Evolutionary conservation across 2,797 vertebrate species (phyloP).

Genomic region (Microchirus variegatus): DNA sequence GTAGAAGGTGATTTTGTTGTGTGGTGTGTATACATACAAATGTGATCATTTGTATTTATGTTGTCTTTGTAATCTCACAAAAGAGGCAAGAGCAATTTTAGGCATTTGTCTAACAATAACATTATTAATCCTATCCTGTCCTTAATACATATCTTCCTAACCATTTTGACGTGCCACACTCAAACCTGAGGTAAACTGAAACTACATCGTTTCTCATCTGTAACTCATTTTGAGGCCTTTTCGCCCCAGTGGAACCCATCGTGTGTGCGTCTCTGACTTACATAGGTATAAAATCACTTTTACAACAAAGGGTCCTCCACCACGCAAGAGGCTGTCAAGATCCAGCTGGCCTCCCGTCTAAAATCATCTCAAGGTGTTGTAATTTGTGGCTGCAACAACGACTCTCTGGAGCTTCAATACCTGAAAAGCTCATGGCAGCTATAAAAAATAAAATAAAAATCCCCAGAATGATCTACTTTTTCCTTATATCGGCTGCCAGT

Average conservation of each 20-base stretch:
- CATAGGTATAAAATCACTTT: constrained; percentile 34
- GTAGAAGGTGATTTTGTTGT: no score
- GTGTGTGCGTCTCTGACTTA: constrained; percentile 41
- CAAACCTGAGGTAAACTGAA: constrained; percentile 39
- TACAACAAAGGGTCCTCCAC: constrained; percentile 28
- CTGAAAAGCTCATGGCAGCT: no score
- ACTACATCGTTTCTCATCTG: constrained; percentile 30
- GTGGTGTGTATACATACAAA: no score
- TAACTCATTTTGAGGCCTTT: constrained; percentile 24
- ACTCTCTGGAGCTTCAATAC: constrained; percentile 35
- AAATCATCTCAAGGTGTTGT: constrained; percentile 39
- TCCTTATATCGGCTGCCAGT: constrained; percentile 34
- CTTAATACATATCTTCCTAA: constrained; percentile 15
- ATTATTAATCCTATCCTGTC: background rate
- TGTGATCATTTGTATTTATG: no score
- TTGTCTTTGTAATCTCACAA: no score
- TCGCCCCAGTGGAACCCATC: constrained; percentile 37
- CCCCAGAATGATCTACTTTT: constrained; percentile 14
- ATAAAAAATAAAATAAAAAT: constrained; percentile 13
- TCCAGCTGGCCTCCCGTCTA: constrained; percentile 23
- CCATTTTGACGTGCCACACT: constrained; percentile 34
- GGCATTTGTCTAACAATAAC: no score
- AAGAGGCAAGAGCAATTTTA: no score
- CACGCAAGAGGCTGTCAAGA: constrained; percentile 26
- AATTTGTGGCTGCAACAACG: constrained; percentile 39